Base-by-base conservation (phyloP, 1,140 invertebrate genomes). In the Globodera rostochiensis region DNA sequence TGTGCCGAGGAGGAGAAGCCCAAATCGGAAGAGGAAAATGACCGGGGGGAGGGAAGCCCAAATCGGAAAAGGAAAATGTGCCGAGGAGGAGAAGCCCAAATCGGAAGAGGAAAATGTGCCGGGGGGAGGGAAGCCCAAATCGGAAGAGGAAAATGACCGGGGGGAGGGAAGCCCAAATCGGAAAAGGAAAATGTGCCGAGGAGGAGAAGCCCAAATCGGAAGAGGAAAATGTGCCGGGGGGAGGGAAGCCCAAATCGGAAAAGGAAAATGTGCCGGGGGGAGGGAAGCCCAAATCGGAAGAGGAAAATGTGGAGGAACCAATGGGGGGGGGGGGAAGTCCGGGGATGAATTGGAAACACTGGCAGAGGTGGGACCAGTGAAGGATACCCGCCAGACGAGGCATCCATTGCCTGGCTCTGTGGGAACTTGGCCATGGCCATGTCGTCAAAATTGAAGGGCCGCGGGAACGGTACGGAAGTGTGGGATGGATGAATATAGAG, bases 391-490 rank as follows among this genome's bases (percentile, higher is more conserved):
- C 69, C 1, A 71, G n/a, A 9, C 11, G 21, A 13, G 57, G 57
- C 15, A 60, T 15, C 15, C n/a, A 71, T 21, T 5, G 6, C n/a
- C n/a, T 36, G 21, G n/a, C 69, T 19, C 25, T 19, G 69, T 36
- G 69, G 46, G 69, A 71, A 71, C 46, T 36, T 47, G 25, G 25
- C 69, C 25, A 13, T 36, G 46, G 69, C 25, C n/a, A 71, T 71
- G 69, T 71, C 69, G 69, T 71, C 69, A 71, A 25, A 71, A 71
- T 71, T 71, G 69, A 71, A 21, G 69, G 46, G 21, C 69, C 69
- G 21, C 57, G 76, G 49, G 70, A 78, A 78, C 25, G 53, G 76
- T 46, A n/a, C 11, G 66, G 64, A 36, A 50, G 19, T 11, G 76
- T 49, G 25, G 57, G 49, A 78, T 36, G 70, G 49, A 67, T 47